A percentile compares a stretch with the other conserved stretches of the same genome.
Evolutionary conservation across 2,888 invertebrate species (phyloP).

Genomic region (Caenorhabditis uteleia): DNA sequence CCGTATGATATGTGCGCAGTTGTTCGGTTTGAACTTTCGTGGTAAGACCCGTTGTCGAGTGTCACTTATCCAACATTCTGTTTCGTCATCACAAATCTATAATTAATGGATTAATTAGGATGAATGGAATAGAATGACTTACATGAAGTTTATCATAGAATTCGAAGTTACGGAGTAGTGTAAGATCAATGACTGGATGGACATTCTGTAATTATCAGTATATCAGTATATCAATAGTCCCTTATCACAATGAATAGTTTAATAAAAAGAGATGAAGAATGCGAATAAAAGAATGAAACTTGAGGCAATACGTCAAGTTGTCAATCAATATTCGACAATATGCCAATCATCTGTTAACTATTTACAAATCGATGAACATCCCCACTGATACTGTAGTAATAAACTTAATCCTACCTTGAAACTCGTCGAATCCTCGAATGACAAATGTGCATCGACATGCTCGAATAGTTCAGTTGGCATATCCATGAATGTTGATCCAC

Average conservation of each 20-base stretch:
- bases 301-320: background rate
- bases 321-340: conserved; percentile 1
- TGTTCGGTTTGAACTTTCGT: conserved; percentile 23
- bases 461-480: conserved; percentile 47
- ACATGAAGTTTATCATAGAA: conserved; percentile 33
- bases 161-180: conserved; percentile 19
- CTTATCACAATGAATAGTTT: too few relatives aligned
- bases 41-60: conserved; percentile 21
- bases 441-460: conserved; percentile 46
- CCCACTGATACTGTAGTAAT: background rate
- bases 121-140: conserved; percentile 4
- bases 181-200: conserved; percentile 21
- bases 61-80: conserved; percentile 42
- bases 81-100: conserved; percentile 47
- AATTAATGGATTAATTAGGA: conserved; percentile 6
- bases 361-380: background rate
- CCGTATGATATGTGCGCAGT: conserved; percentile 31
- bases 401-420: conserved; percentile 47
- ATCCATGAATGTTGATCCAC: conserved; percentile 16
- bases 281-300: background rate
- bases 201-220: conserved; percentile 7
- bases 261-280: background rate
- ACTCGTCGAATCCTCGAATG: conserved; percentile 47
- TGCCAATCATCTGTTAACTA: conserved; percentile 2
- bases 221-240: background rate